Percentiles rank a stretch among this genome's conserved stretches.
Evolutionary conservation across 2,797 vertebrate genomes (phyloP).

Genomic region (Phalloptychus januarius): DNA sequence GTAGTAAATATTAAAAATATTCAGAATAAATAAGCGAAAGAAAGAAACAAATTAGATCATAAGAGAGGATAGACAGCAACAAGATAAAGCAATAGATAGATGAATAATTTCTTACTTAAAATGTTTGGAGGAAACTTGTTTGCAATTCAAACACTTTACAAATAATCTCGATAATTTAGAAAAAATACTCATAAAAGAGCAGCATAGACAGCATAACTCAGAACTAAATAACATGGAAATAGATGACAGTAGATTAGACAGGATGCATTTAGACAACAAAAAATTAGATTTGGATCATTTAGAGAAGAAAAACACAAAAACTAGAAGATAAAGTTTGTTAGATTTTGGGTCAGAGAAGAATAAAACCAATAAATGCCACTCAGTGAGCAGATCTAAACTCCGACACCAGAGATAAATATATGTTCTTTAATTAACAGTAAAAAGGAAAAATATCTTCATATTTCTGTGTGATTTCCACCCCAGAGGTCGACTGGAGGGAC

Average conservation of each 20-base stretch:
- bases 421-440: not conserved
- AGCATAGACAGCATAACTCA: not conserved
- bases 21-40: not conserved
- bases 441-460: not conserved
- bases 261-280: not conserved
- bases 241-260: not conserved
- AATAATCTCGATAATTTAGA: not conserved
- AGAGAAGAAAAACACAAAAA: not conserved
- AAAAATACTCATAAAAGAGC: not conserved
- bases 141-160: not conserved
- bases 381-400: not conserved
- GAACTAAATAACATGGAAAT: not conserved
- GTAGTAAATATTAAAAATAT: not conserved
- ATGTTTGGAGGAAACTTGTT: not conserved
- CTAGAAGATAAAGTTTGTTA: not conserved
- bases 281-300: not conserved
- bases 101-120: not conserved
- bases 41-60: not conserved
- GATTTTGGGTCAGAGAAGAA: not conserved
- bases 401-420: not conserved
- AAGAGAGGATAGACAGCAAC: not conserved
- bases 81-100: not conserved
- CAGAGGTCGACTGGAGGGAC: not conserved
- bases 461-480: not conserved
- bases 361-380: not conserved